These are phyloP conservation scores for Sebastes melanostomus DNA, from an alignment of 2,797 vertebrate species.

Conservation along the genomic window DNA sequence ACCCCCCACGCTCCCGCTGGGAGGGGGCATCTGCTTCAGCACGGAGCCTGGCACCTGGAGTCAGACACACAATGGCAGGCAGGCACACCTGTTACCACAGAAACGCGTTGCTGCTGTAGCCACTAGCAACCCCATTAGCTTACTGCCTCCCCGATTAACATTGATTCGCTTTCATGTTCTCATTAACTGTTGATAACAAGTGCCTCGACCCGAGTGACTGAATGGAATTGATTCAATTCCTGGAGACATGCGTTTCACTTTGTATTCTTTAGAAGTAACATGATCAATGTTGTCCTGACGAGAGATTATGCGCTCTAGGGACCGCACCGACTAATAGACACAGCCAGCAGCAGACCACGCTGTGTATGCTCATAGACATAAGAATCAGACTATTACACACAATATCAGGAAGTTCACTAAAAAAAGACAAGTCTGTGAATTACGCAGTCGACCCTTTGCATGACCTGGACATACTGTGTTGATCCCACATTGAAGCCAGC, in stretches of 20 bases:
- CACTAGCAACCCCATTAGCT: slow-evolving; percentile 34
- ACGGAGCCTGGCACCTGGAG: slow-evolving; percentile 94
- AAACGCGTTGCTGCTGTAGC: slow-evolving; percentile 42
- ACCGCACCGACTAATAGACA: neutral
- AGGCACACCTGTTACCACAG: slow-evolving; percentile 60
- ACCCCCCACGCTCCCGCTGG: slow-evolving; percentile 90
- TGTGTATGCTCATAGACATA: neutral
- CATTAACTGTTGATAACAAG: slow-evolving; percentile 29
- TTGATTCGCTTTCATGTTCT: slow-evolving; percentile 16
- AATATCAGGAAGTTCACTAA: neutral
- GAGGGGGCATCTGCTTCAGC: slow-evolving; percentile 97
- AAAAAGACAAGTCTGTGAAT: neutral
- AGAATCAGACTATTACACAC: neutral
- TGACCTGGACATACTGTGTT: neutral
- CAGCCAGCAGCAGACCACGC: neutral
- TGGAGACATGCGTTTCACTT: neutral
- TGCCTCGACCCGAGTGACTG: neutral
- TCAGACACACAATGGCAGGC: slow-evolving; percentile 44
- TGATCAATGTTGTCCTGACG: slow-evolving; percentile 5
- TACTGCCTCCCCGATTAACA: slow-evolving; percentile 6
- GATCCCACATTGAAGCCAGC: neutral
- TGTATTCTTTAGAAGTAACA: slow-evolving; percentile 4
- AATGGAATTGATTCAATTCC: slow-evolving; percentile 27
- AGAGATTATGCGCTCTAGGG: neutral
- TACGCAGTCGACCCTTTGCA: neutral